These are phyloP conservation scores for Noctuana brunneofusca DNA, from an alignment of 2,888 invertebrate genomes.

Conservation along the genomic window DNA sequence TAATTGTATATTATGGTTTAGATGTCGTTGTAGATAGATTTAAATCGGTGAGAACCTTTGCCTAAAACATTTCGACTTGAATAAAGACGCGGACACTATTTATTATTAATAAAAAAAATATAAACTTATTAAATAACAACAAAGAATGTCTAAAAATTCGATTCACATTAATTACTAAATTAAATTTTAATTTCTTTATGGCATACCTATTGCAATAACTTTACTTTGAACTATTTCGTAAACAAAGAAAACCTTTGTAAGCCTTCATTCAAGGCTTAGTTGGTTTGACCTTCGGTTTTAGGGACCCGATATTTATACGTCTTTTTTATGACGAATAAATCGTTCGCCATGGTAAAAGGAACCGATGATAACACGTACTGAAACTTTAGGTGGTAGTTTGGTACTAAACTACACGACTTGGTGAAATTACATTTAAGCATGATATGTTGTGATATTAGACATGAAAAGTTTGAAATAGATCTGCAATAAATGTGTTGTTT, in stretches of 20 bases:
- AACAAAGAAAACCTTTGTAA: not conserved
- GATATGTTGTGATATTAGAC: slow-evolving; percentile 1
- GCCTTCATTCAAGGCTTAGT: not conserved
- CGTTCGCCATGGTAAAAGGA: slow-evolving; percentile 3
- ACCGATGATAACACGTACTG: slow-evolving; percentile 7
- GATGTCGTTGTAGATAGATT: too few relatives aligned
- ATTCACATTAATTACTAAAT: too few relatives aligned
- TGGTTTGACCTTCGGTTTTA: slow-evolving; percentile 4
- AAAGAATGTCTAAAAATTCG: too few relatives aligned
- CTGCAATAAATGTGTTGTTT: not conserved
- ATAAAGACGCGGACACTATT: too few relatives aligned
- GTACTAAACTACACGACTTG: not conserved
- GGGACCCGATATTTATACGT: slow-evolving; percentile 17
- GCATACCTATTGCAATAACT: too few relatives aligned
- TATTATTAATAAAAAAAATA: too few relatives aligned
- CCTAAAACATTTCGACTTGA: too few relatives aligned
- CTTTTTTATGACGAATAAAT: slow-evolving; percentile 16
- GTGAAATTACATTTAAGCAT: slow-evolving; percentile 6
- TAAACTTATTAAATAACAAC: too few relatives aligned
- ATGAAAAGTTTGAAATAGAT: not conserved
- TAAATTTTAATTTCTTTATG: too few relatives aligned
- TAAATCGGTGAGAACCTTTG: too few relatives aligned
- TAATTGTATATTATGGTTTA: too few relatives aligned
- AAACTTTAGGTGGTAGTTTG: slow-evolving; percentile 11
- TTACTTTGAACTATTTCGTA: too few relatives aligned